Evolutionary conservation across 2,113 vertebrate genomes (phyloP).

Genomic region (Eurypyga helias): DNA sequence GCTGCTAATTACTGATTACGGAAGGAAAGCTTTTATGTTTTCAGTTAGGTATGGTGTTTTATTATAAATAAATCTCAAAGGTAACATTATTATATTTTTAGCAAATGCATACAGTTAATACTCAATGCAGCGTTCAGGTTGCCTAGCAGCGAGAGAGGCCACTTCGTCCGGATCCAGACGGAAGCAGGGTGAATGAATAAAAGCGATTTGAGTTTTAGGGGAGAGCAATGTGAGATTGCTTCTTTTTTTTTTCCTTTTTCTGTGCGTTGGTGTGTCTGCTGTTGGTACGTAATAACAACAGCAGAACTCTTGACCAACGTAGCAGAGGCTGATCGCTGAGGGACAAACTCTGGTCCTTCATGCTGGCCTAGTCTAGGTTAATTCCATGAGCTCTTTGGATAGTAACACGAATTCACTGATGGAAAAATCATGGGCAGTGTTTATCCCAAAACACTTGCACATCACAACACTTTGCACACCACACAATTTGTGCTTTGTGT

Average conservation of each 20-base stretch:
- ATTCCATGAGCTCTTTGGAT: not conserved
- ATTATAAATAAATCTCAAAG: constrained; percentile 12
- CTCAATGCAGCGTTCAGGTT: constrained; percentile 41
- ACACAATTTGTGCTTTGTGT: not conserved
- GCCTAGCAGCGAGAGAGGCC: constrained; percentile 65
- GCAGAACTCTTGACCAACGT: not conserved
- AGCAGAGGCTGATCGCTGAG: not conserved
- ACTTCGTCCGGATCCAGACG: constrained; percentile 13
- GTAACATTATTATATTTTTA: not conserved
- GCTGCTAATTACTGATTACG: constrained; percentile 31
- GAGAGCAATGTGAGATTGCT: not conserved
- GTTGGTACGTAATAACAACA: not conserved
- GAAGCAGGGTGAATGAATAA: constrained; percentile 26
- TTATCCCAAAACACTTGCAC: not conserved
- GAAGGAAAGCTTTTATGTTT: constrained; percentile 15
- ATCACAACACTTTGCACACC: not conserved
- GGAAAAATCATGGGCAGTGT: not conserved
- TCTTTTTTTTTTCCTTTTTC: not conserved
- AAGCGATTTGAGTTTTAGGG: not conserved
- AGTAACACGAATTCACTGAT: not conserved
- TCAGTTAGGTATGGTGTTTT: not conserved
- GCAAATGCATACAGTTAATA: not conserved
- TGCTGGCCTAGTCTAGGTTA: not conserved
- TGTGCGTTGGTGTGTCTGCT: not conserved
- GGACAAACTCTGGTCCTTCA: not conserved